Evolutionary conservation across 2,888 invertebrate species (phyloP).

Genomic region (Scaptomyza polygonia): DNA sequence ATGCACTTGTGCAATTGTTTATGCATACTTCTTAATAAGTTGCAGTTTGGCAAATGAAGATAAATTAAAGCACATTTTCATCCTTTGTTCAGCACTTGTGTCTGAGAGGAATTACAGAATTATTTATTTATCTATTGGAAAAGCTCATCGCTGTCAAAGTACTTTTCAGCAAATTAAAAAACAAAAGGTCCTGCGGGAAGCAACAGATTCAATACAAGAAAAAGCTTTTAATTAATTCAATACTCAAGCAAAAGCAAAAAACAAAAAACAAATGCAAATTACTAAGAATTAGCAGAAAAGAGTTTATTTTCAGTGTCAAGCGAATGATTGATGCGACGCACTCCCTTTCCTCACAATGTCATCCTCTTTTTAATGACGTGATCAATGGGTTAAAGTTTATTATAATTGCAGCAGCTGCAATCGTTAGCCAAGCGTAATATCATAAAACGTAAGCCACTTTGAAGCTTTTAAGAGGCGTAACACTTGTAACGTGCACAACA

Average conservation of each 20-base stretch:
- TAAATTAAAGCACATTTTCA: background rate
- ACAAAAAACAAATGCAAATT: background rate
- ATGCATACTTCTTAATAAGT: too few species aligned
- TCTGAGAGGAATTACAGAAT: background rate
- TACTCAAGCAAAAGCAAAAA: background rate
- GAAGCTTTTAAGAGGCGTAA: too few species aligned
- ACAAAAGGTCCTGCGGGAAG: background rate
- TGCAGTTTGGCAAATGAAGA: too few species aligned
- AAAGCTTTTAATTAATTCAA: background rate
- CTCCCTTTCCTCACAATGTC: conserved; percentile 30
- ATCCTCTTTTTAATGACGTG: background rate
- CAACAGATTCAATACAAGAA: background rate
- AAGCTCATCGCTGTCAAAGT: background rate
- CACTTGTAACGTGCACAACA: too few species aligned
- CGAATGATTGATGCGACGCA: conserved; percentile 38
- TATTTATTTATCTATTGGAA: background rate
- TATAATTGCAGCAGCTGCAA: background rate
- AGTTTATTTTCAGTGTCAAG: background rate
- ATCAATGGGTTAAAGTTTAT: background rate
- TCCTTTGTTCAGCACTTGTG: background rate
- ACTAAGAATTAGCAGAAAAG: background rate
- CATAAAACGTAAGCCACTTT: too few species aligned
- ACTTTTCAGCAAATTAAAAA: background rate
- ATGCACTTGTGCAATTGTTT: too few species aligned
- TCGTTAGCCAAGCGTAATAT: background rate